Conservation (phyloP, 1,140 invertebrate genomes). For the Macrocentrus cingulum region DNA sequence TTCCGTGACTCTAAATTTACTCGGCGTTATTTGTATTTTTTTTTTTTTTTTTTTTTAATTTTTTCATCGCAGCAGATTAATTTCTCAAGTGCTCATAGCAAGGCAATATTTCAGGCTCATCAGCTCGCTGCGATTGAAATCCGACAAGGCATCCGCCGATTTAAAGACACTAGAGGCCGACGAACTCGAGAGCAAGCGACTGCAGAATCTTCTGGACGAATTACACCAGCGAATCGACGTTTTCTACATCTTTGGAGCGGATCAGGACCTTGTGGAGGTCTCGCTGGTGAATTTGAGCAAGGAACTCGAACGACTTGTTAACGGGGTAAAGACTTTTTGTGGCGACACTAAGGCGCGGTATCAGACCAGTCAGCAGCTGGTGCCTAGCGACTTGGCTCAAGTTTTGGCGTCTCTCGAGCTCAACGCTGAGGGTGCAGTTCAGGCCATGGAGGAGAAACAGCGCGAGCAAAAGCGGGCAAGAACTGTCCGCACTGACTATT, state of each 20-base stretch:
- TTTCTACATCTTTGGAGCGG: constrained; percentile 74
- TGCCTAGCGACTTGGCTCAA: constrained; percentile 75
- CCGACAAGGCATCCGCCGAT: constrained; percentile 63
- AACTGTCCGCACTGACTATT: constrained; percentile 78
- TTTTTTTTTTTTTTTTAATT: too few species aligned
- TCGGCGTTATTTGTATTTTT: too few species aligned
- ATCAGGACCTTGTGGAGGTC: constrained; percentile 63
- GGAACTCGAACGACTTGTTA: constrained; percentile 61
- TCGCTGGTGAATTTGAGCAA: constrained; percentile 57
- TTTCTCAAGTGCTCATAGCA: background rate
- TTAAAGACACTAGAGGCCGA: constrained; percentile 62
- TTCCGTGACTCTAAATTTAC: constrained; percentile 57
- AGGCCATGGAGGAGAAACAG: constrained; percentile 83
- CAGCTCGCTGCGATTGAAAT: constrained; percentile 62
- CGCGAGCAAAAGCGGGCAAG: constrained; percentile 82
- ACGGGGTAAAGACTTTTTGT: constrained; percentile 65
- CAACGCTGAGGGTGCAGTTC: constrained; percentile 73
- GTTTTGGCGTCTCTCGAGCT: constrained; percentile 76
- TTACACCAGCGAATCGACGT: constrained; percentile 65
- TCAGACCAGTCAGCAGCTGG: constrained; percentile 65
- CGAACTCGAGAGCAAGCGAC: constrained; percentile 66
- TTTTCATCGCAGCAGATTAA: too few species aligned
- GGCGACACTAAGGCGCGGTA: constrained; percentile 69
- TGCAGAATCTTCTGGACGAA: constrained; percentile 66
- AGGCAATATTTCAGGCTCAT: constrained; percentile 51